Evolutionary conservation across 2,797 vertebrate species (phyloP).

Genomic region (Schizopygopsis pylzovi): DNA sequence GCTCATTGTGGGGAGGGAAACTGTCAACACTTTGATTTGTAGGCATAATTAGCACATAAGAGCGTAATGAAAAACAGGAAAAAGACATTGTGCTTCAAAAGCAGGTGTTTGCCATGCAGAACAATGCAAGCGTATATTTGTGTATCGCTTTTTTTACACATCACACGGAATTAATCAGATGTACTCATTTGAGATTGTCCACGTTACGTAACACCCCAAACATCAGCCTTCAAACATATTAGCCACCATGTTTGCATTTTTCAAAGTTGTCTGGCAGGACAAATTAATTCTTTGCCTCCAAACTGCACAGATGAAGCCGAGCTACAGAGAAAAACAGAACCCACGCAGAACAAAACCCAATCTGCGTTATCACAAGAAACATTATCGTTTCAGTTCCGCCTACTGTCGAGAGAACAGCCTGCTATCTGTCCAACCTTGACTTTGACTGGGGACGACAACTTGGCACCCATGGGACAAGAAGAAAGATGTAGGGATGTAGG

Average conservation of each 20-base stretch:
- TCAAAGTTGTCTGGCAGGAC: not conserved
- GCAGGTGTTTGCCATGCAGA: constrained; percentile 22
- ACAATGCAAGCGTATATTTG: constrained; percentile 1
- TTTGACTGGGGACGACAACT: constrained; percentile 34
- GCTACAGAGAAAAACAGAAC: constrained; percentile 15
- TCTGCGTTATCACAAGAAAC: constrained; percentile 15
- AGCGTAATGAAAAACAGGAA: constrained; percentile 23
- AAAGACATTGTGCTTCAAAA: constrained; percentile 30
- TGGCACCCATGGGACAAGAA: constrained; percentile 18
- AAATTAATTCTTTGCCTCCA: constrained; percentile 21
- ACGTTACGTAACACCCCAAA: constrained; percentile 6
- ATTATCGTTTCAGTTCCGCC: constrained; percentile 31
- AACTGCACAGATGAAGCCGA: not conserved
- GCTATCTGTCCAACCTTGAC: constrained; percentile 40
- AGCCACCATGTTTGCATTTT: constrained; percentile 23
- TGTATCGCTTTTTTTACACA: not conserved
- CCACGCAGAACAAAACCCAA: constrained; percentile 25
- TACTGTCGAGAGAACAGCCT: constrained; percentile 24
- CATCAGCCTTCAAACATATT: constrained; percentile 12
- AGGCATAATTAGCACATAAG: constrained; percentile 33
- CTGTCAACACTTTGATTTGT: constrained; percentile 42
- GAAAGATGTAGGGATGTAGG: not conserved
- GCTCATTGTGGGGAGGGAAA: constrained; percentile 7
- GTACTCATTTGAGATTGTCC: not conserved
- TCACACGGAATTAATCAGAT: constrained; percentile 1